Conservation (phyloP, 2,797 vertebrate genomes). For the Carcharodon carcharias region DNA sequence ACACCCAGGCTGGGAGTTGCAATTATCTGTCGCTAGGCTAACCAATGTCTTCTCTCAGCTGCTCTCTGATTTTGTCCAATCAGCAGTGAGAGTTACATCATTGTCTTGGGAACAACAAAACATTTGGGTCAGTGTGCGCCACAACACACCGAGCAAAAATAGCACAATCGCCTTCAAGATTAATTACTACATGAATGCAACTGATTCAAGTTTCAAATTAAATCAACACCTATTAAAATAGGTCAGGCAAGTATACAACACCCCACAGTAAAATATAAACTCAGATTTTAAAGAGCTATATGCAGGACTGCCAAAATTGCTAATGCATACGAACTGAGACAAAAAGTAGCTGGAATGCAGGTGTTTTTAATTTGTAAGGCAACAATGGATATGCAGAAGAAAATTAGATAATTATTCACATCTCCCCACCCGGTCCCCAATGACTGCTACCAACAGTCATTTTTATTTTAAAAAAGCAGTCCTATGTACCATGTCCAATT, state of each 20-base stretch:
- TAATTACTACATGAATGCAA: not conserved
- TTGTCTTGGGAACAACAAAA: conserved; percentile 15
- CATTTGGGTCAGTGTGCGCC: no score
- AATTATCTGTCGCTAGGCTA: conserved; percentile 11
- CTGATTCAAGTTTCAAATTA: conserved; percentile 26
- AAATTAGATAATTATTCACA: not conserved
- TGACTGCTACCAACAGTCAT: not conserved
- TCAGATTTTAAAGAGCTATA: conserved; percentile 28
- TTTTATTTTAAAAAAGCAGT: not conserved
- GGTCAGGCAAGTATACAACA: not conserved
- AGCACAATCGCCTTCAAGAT: not conserved
- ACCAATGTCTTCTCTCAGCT: not conserved
- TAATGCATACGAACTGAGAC: not conserved
- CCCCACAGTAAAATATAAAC: not conserved
- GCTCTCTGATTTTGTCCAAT: not conserved
- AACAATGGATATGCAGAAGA: conserved; percentile 11
- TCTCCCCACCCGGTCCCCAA: no score
- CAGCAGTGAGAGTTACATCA: not conserved
- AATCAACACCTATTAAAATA: conserved; percentile 8
- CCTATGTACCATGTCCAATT: not conserved
- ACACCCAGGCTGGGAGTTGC: not conserved
- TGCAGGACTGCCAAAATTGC: not conserved
- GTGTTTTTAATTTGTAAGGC: conserved; percentile 31
- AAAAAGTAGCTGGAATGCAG: conserved; percentile 12
- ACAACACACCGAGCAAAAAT: not conserved